These are phyloP conservation scores for Vidua macroura DNA, from an alignment of 2,113 vertebrate species.

Conservation along the genomic window DNA sequence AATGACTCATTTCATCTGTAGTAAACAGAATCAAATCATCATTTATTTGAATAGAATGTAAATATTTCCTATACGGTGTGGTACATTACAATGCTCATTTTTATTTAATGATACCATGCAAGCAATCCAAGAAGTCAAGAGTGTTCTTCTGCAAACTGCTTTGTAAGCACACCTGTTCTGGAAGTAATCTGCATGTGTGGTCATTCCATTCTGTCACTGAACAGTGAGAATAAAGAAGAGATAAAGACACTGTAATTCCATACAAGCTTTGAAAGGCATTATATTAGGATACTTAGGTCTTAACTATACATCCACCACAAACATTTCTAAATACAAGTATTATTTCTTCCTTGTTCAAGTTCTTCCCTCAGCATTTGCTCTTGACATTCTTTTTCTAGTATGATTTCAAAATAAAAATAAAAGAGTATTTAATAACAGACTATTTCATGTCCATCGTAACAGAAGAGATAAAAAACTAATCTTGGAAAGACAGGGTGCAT, in stretches of 20 bases:
- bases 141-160: background rate
- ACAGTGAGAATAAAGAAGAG: background rate
- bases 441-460: background rate
- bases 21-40: background rate
- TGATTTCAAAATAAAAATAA: background rate
- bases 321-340: background rate
- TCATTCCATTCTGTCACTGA: background rate
- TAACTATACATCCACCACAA: background rate
- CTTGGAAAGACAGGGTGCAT: slow-evolving; percentile 7
- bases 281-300: background rate
- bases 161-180: background rate
- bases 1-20: background rate
- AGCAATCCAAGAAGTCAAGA: background rate
- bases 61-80: background rate
- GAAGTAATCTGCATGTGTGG: background rate
- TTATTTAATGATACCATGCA: background rate
- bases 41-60: background rate
- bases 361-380: background rate
- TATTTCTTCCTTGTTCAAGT: background rate
- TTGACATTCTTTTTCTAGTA: background rate
- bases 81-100: background rate
- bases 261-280: background rate
- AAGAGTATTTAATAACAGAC: background rate
- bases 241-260: background rate
- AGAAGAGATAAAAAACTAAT: background rate